Evolutionary conservation across 2,113 vertebrate genomes (phyloP), one percentile per base, ranked within the genome.

Genomic region (Eulemur macaco): DNA sequence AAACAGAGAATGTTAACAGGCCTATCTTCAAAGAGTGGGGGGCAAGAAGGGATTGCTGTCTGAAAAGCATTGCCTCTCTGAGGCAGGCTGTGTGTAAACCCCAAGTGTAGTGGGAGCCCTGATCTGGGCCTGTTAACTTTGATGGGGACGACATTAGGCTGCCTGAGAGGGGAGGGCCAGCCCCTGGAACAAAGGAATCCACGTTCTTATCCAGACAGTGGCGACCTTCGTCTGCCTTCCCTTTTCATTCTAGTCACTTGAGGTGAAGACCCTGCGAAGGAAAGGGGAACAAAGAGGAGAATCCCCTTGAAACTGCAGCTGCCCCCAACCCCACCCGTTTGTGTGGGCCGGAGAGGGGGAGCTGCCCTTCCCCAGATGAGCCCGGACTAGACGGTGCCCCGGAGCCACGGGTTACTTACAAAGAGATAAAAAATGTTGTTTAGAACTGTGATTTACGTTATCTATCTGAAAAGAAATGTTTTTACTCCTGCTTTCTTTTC

Each of bases 401-500:
- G 92, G 98, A 97, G 94, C 96, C 80, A 77, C 50, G 84, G 76
- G 64, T 94, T 34, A 78, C 88, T 95, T 90, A 74, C 37, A 81
- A 66, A 82, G 77, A 71, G 63, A 42, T 50, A 29, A 68, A 86
- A 95, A 95, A 85, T 76, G 58, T 78, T 84, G 76, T 96, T 90
- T 95, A 96, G 47, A 96, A 94, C 58, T 85, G 97, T 97, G 96
- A 98, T 97, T 97, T 98, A 97, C 91, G 37, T 95, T 94, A 82
- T 98, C 98, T 98, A 71, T 96, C 68, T 96, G 82, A 97, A 97
- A 97, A 94, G 89, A 95, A 96, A 89, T 91, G 69, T 97, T 97
- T 98, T 98, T 54, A 81, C 88, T 98, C 96, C 94, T 84, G 89
- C 96, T 98, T 97, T 98, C 91, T 97, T 88, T 97, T 97, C 96